Evolutionary conservation across 1,140 invertebrate species (phyloP), one percentile per base, ranked within the genome.

Genomic region (Drosophila aff.): DNA sequence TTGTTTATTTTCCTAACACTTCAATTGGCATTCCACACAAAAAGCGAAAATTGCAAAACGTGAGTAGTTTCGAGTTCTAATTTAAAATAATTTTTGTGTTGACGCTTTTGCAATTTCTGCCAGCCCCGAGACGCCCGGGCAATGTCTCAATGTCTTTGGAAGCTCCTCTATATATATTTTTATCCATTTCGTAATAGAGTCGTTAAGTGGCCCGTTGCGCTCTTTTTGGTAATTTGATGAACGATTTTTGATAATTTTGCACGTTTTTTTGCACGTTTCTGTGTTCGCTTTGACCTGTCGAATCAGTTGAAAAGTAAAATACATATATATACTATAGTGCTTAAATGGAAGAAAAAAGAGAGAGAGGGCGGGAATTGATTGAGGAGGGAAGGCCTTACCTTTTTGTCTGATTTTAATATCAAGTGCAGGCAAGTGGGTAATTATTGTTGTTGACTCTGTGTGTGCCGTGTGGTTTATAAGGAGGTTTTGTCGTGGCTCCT

Each of bases 11-110:
- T 90, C 79, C 85, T 85, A 90, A 90, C 85, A 90, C 85, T 90
- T 90, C 85, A 90, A 90, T 90, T 90, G 85, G 85, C 85, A 90
- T 90, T 90, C 85, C 85, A 90, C 65, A 89, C 84, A 87, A 89
- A 79, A 79, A 90, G 82, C 85, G 85, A 91, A 90, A 90, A 90
- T 90, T 90, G 86, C 86, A 90, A 90, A 90, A 90, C 86, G 86
- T 90, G 86, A 91, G 86, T 81, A 90, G 86, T 90, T 90, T 90
- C 86, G 82, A 90, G 86, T 90, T 90, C 86, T 90, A 90, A 90
- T 90, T 90, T 90, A 90, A 90, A 90, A 90, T 90, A 90, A 90
- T 90, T 90, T 90, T 90, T 90, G 85, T 90, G 85, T 90, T 90
- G 85, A 90, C 85, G 85, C 85, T 90, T 90, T 90, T 90, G 81